These are phyloP conservation scores for Chrysina gloriosa DNA, from an alignment of 2,888 invertebrate genomes.

Conservation along the genomic window DNA sequence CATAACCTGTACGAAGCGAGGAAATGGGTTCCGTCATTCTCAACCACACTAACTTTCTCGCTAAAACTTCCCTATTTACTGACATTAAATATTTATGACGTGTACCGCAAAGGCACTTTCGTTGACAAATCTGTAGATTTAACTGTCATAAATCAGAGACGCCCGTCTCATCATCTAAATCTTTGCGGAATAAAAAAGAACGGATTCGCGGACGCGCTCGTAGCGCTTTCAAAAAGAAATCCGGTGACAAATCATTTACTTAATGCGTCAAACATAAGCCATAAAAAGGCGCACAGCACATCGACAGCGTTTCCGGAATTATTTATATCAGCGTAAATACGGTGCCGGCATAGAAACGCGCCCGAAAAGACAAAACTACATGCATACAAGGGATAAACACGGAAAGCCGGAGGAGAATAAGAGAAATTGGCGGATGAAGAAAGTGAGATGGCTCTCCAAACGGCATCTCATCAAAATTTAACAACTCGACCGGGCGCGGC, in stretches of 20 bases:
- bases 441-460: constrained; percentile 20
- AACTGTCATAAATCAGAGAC: constrained; percentile 30
- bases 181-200: background rate
- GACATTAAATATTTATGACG: constrained; percentile 34
- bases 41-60: background rate
- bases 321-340: constrained; percentile 25
- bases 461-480: constrained; percentile 43
- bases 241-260: constrained; percentile 37
- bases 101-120: constrained; percentile 1
- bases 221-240: constrained; percentile 26
- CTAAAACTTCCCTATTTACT: constrained; percentile 9
- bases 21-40: too few relatives aligned
- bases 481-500: constrained; percentile 29
- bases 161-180: constrained; percentile 12
- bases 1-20: too few relatives aligned
- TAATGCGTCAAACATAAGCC: constrained; percentile 34
- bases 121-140: constrained; percentile 32
- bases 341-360: background rate
- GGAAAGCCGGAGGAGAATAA: constrained; percentile 18
- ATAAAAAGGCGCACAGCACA: constrained; percentile 12
- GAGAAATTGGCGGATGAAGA: constrained; percentile 26
- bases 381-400: constrained; percentile 24
- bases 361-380: constrained; percentile 15
- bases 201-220: background rate
- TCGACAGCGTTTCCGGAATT: constrained; percentile 31